Percentiles rank a stretch among this genome's conserved stretches.
Conservation (phyloP, 2,888 invertebrate genomes). For the Mesochorus sp. region DNA sequence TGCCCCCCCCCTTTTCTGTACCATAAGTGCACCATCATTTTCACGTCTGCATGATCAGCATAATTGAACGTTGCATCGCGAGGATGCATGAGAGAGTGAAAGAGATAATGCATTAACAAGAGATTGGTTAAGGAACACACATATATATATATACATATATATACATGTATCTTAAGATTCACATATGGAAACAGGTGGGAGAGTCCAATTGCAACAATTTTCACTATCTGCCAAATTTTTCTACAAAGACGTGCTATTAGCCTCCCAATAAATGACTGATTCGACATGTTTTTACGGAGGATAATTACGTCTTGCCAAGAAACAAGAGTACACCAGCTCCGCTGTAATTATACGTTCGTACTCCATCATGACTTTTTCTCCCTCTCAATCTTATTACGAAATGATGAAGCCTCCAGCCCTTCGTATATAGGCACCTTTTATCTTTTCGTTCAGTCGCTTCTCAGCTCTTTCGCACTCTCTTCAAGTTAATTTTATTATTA, state of each 20-base stretch:
- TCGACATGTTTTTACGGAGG: slow-evolving; percentile 45
- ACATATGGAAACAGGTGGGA: neutral
- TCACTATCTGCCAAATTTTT: too few species aligned
- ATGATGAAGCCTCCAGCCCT: neutral
- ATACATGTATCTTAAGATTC: neutral
- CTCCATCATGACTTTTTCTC: neutral
- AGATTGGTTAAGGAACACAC: slow-evolving; percentile 41
- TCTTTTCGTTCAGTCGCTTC: neutral
- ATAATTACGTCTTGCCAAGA: slow-evolving; percentile 60
- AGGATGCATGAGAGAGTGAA: slow-evolving; percentile 30
- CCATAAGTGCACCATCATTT: slow-evolving; percentile 60
- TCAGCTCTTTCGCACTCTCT: neutral
- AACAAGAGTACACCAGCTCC: slow-evolving; percentile 53
- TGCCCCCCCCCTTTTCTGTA: slow-evolving; percentile 10
- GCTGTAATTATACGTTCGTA: slow-evolving; percentile 55
- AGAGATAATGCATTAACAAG: slow-evolving; percentile 39
- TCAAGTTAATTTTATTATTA: neutral
- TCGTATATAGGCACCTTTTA: too few species aligned
- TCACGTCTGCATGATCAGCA: slow-evolving; percentile 70
- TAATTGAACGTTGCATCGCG: slow-evolving; percentile 72
- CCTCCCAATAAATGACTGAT: too few species aligned
- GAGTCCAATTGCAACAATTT: too few species aligned
- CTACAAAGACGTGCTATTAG: too few species aligned
- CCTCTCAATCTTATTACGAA: slow-evolving; percentile 25
- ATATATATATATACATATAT: neutral